Evolutionary conservation across 2,888 invertebrate species (phyloP).

Genomic region (Eristalis pertinax): DNA sequence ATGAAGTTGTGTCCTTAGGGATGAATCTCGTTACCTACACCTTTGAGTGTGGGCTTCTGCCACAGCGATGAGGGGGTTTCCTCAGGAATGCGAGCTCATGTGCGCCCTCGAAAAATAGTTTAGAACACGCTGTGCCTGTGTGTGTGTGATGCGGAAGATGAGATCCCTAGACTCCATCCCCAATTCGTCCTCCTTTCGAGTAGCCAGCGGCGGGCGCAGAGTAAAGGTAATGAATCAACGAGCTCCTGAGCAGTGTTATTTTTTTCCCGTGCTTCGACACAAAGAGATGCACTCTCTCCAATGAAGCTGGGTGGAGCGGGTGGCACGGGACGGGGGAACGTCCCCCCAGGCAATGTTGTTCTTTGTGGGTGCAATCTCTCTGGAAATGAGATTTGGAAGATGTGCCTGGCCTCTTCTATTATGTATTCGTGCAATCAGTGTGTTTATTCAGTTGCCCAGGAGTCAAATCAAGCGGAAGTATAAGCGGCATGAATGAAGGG

Average conservation of each 20-base stretch:
- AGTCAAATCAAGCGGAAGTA: conserved; percentile 10
- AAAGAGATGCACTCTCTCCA: not conserved
- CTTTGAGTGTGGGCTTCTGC: not conserved
- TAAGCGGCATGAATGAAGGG: not conserved
- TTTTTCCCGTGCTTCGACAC: conserved; percentile 7
- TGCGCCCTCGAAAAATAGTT: not conserved
- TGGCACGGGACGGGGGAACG: not conserved
- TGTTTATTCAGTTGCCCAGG: conserved; percentile 24
- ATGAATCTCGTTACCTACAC: not conserved
- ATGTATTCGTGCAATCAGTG: conserved; percentile 33
- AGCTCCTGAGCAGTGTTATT: conserved; percentile 13
- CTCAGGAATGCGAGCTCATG: not conserved
- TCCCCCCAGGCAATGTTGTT: not conserved
- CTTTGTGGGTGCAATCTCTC: not conserved
- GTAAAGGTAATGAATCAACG: conserved; percentile 43
- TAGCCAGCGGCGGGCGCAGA: not conserved
- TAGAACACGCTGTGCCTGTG: not conserved
- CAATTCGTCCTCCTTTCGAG: not conserved
- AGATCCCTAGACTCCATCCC: not conserved
- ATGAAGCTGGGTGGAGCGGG: not conserved
- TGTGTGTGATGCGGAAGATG: conserved; percentile 24
- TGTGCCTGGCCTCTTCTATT: conserved; percentile 18
- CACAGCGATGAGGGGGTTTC: not conserved
- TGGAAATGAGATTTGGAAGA: conserved; percentile 31
- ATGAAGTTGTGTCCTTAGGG: not conserved